Conservation (phyloP, 1,140 invertebrate species). For the Nixonia krombeini region DNA sequence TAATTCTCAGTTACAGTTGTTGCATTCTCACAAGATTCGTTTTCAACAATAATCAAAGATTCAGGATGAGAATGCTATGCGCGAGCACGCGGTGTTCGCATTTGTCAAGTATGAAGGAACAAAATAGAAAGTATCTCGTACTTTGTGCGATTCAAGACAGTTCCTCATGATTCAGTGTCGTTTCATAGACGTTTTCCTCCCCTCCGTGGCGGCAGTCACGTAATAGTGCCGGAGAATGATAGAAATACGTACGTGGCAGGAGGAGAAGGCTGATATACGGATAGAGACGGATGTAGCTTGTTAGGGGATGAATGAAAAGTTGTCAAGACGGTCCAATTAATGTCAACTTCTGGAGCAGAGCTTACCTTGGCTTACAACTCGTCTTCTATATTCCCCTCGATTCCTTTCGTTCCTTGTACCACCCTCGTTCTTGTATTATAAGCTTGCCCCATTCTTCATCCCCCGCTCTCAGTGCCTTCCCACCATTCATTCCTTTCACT, state of each 20-base stretch:
- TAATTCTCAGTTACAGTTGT: too few species aligned
- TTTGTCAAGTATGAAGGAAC: neutral
- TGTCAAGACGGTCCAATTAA: slow-evolving; percentile 72
- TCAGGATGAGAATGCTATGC: too few species aligned
- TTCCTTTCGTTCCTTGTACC: slow-evolving; percentile 35
- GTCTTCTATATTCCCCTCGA: slow-evolving; percentile 43
- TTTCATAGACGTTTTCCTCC: slow-evolving; percentile 34
- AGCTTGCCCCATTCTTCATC: slow-evolving; percentile 54
- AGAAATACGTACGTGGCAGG: slow-evolving; percentile 29
- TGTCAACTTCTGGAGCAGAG: slow-evolving; percentile 68
- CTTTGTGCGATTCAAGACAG: neutral
- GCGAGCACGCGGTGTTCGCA: neutral
- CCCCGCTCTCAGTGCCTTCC: slow-evolving; percentile 21
- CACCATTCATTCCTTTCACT: slow-evolving; percentile 46
- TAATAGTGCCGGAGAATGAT: slow-evolving; percentile 44
- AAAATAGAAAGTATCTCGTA: neutral
- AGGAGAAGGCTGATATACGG: slow-evolving; percentile 47
- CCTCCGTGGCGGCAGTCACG: slow-evolving; percentile 26
- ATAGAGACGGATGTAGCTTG: slow-evolving; percentile 69
- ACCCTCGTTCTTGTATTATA: slow-evolving; percentile 48
- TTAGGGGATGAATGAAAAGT: slow-evolving; percentile 71
- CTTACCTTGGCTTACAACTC: slow-evolving; percentile 63
- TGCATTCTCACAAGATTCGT: too few species aligned
- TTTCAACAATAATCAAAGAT: too few species aligned
- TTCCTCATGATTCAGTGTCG: slow-evolving; percentile 15